Conservation (phyloP, 2,113 vertebrate species). For the Myanophis thanlyinensis region DNA sequence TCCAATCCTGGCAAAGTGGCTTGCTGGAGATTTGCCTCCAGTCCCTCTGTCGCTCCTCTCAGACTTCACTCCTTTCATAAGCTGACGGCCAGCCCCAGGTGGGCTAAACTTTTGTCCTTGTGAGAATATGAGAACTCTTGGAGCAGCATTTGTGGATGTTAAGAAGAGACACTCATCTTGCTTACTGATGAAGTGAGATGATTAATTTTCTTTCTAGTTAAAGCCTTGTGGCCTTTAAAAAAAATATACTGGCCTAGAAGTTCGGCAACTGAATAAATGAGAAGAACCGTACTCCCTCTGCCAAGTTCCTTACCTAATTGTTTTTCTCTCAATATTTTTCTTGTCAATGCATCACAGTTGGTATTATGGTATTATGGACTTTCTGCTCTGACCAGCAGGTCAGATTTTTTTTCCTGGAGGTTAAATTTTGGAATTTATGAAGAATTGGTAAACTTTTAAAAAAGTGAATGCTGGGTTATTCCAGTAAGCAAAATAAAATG, state of each 20-base stretch:
- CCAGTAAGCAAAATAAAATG: background rate
- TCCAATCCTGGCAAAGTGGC: slow-evolving; percentile 62
- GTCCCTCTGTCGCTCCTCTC: slow-evolving; percentile 50
- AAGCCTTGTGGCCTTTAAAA: background rate
- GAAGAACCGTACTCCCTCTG: background rate
- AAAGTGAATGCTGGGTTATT: background rate
- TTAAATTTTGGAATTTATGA: background rate
- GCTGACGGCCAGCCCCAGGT: slow-evolving; percentile 11
- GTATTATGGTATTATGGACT: background rate
- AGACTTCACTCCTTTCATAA: slow-evolving; percentile 46
- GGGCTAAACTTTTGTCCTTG: background rate
- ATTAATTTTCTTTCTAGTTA: background rate
- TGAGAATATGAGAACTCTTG: background rate
- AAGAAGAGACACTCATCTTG: background rate
- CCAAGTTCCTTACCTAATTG: background rate
- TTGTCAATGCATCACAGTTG: background rate
- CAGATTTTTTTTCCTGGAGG: background rate
- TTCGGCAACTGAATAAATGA: background rate
- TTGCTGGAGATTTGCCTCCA: slow-evolving; percentile 66
- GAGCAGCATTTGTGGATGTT: background rate
- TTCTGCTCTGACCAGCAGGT: background rate
- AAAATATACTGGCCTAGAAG: background rate
- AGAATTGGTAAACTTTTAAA: background rate
- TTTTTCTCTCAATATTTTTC: background rate
- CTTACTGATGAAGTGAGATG: background rate